Evolutionary conservation across 2,888 invertebrate species (phyloP), one percentile per base, ranked within the genome.

Genomic region (Drosophila yooni): DNA sequence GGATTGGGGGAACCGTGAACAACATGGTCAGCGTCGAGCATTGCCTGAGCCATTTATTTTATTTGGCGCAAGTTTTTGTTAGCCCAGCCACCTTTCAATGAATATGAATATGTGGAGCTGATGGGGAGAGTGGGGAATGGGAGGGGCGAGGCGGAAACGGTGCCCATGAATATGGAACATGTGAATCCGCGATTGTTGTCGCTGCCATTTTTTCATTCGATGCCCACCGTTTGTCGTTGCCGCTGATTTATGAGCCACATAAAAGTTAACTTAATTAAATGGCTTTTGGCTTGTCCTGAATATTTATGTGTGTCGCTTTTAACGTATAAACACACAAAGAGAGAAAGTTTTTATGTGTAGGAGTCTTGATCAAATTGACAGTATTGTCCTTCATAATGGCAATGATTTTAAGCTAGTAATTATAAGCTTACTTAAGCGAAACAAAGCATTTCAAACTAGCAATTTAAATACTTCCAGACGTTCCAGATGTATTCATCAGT

Each of bases 201-300:
- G 31, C 57, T 51, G 51, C 38, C 25, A 57, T 74, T 70, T 79
- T 71, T 75, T 72, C 64, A 69, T 57, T 75, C 54, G 80, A 58
- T 81, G 77, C 81, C 82, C 82, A 84, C 80, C 73, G 76, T 88
- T 79, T 76, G 81, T 62, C 74, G 73, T 61, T 73, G 61, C 43
- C 33, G 48, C 67, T 66, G 67, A 83, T 89, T 91, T 91, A 91
- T 83, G 90, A 72, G 78, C 75, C 89, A 87, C 88, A 91, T 91
- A 89, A 89, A 89, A 84, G 89, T 79, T 76, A 87, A 89, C 78
- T 82, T 91, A 89, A 89, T 89, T 84, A 91, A 91, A 89, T 90
- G 82, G 79, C 74, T 79, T 88, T 72, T 78, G 76, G 73, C 36
- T 72, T 70, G 63, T 57, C n/a, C 43, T 65, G 81, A 85, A 90